Base-by-base conservation (phyloP, 2,113 vertebrate species). In the Hyperoodon ampullatus region DNA sequence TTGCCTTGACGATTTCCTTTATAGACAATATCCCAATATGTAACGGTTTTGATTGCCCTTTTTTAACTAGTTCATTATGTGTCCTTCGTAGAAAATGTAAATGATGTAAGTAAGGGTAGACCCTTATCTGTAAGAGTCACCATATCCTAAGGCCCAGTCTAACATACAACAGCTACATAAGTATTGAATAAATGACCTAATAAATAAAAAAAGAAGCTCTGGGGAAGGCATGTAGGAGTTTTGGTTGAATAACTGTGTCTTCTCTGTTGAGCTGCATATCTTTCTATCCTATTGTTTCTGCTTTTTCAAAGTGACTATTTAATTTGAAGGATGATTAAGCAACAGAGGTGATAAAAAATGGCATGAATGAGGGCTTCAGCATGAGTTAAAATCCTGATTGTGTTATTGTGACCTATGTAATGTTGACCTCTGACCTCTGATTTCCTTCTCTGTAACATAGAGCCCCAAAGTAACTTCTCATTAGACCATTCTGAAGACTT, bases 401-500 rank as follows among this genome's bases (percentile, higher is more conserved):
- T 66, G 18, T 90, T 21, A 80, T 80, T 89, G 53, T 26, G 15
- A 1, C 14, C 47, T 63, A 5, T 84, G 5, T 50, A 93, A 72
- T 44, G 2, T 75, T 18, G 55, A 88, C 39, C 60, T 75, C 50
- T 72, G 10, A 92, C 18, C 10, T 8, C 1, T 35, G 72, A 2
- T 90, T 83, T 83, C 15, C 12, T 84, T 87, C 58, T 90, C 26
- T 92, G 14, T 61, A 39, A 95, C 63, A 90, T 7, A 83, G 15
- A 68, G 13, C 0, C 16, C 55, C 8, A 23, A 77, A 95, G 26
- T 88, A 95, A 92, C 70, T 88, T 94, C 44, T 98, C 70, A 68
- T 68, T 89, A 84, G 58, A 30, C 2, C 66, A 86, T 74, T 75
- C 63, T 58, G 30, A 88, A 96, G 44, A 78, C 26, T 71, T 70